Evolutionary conservation across 2,888 invertebrate species (phyloP).

Genomic region (Hedychridium roseum): DNA sequence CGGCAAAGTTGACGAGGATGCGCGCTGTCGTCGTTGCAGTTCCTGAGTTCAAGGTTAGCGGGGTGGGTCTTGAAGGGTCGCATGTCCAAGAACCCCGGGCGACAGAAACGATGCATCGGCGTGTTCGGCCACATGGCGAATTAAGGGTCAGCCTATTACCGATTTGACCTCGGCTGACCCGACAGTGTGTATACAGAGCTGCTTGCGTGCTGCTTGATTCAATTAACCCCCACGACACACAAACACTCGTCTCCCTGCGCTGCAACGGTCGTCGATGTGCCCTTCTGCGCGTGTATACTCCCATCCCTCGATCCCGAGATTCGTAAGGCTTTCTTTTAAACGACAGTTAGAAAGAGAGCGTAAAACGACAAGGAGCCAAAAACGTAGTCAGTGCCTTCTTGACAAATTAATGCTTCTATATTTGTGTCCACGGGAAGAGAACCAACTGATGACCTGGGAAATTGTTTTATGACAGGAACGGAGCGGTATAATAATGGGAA

Average conservation of each 20-base stretch:
- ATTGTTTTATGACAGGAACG: too few species aligned
- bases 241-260: slow-evolving; percentile 16
- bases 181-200: slow-evolving; percentile 50
- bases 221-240: slow-evolving; percentile 56
- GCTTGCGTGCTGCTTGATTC: slow-evolving; percentile 59
- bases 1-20: slow-evolving; percentile 29
- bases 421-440: too few species aligned
- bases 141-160: slow-evolving; percentile 58
- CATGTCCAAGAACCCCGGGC: slow-evolving; percentile 39
- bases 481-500: too few species aligned
- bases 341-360: too few species aligned
- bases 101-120: slow-evolving; percentile 48
- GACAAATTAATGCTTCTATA: too few species aligned
- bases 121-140: slow-evolving; percentile 46
- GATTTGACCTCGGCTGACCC: slow-evolving; percentile 60
- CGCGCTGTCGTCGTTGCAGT: slow-evolving; percentile 27
- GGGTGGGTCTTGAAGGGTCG: slow-evolving; percentile 30
- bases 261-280: slow-evolving; percentile 16
- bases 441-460: too few species aligned
- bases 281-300: slow-evolving; percentile 32
- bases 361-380: too few species aligned
- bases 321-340: too few species aligned
- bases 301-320: too few species aligned
- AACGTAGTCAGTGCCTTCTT: too few species aligned
- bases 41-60: slow-evolving; percentile 36